A percentile compares a stretch with the other conserved stretches of the same genome.
These are phyloP conservation scores for Andrena dorsata DNA, from an alignment of 2,888 invertebrate genomes.

Conservation along the genomic window DNA sequence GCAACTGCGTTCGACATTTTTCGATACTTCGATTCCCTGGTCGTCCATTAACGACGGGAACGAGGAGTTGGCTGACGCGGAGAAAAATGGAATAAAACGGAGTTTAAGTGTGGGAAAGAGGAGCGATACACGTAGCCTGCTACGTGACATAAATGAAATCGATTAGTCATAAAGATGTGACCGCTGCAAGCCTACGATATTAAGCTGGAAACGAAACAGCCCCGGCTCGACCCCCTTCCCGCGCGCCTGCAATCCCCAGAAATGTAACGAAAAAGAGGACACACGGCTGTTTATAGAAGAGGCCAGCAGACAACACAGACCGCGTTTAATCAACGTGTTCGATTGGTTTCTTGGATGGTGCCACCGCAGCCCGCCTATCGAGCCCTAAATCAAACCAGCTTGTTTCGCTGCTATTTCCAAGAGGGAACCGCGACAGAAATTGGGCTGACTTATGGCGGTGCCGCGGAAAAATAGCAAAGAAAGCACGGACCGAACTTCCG, in stretches of 20 bases:
- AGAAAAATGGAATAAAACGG: background rate
- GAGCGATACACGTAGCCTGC: background rate
- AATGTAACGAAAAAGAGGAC: background rate
- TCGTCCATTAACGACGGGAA: background rate
- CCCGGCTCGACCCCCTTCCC: background rate
- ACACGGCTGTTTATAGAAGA: conserved; percentile 30
- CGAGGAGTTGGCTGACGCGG: background rate
- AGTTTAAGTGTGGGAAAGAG: conserved; percentile 2
- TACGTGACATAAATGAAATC: conserved; percentile 26
- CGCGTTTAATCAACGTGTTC: conserved; percentile 52
- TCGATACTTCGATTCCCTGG: background rate
- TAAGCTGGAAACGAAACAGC: conserved; percentile 32
- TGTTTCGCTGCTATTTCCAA: conserved; percentile 43
- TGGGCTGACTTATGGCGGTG: conserved; percentile 40
- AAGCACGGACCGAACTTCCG: conserved; percentile 21
- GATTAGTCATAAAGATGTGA: background rate
- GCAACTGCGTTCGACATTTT: background rate
- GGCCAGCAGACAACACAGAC: conserved; percentile 7
- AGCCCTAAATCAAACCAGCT: conserved; percentile 41
- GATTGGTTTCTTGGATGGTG: conserved; percentile 56
- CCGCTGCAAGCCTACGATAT: conserved; percentile 31
- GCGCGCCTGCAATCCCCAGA: background rate
- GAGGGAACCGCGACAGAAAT: conserved; percentile 48
- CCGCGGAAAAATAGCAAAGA: conserved; percentile 34
- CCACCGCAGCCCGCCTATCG: conserved; percentile 36